These are phyloP conservation scores for Mythimna loreyi DNA, from an alignment of 2,888 invertebrate genomes.

Conservation along the genomic window DNA sequence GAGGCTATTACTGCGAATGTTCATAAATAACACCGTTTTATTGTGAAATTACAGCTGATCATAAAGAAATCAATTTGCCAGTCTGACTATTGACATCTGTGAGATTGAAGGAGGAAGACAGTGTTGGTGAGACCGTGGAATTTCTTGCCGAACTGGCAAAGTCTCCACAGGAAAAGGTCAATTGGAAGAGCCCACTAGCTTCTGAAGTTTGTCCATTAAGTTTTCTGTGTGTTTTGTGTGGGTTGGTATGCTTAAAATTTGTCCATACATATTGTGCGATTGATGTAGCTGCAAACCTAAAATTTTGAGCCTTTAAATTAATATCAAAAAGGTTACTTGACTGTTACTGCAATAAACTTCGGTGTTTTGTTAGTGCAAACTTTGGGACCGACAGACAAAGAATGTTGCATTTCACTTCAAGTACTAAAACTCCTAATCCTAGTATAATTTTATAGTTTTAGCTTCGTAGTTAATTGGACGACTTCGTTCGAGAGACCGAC, in stretches of 20 bases:
- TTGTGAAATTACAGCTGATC: conserved; percentile 69
- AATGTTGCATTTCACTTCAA: conserved; percentile 23
- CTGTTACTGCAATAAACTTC: not conserved
- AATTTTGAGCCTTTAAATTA: too few species aligned
- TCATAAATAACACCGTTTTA: conserved; percentile 74
- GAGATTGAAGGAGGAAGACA: conserved; percentile 27
- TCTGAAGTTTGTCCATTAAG: too few species aligned
- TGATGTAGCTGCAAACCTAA: too few species aligned
- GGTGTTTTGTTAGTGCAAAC: not conserved
- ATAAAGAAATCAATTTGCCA: conserved; percentile 77
- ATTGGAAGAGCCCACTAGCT: too few species aligned
- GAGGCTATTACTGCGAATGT: conserved; percentile 66
- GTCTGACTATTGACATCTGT: conserved; percentile 47
- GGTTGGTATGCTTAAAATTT: too few species aligned
- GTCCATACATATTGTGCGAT: too few species aligned
- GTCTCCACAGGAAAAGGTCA: too few species aligned
- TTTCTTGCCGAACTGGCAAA: too few species aligned
- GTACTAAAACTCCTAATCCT: conserved; percentile 21
- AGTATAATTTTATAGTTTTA: conserved; percentile 24
- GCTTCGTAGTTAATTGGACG: conserved; percentile 18
- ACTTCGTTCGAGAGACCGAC: conserved; percentile 18
- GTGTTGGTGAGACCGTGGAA: not conserved
- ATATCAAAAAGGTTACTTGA: too few species aligned
- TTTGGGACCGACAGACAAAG: conserved; percentile 5
- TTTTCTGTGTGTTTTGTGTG: too few species aligned